These are phyloP conservation scores for Ypsolopha scabrella DNA, from an alignment of 2,888 invertebrate genomes.

Conservation along the genomic window DNA sequence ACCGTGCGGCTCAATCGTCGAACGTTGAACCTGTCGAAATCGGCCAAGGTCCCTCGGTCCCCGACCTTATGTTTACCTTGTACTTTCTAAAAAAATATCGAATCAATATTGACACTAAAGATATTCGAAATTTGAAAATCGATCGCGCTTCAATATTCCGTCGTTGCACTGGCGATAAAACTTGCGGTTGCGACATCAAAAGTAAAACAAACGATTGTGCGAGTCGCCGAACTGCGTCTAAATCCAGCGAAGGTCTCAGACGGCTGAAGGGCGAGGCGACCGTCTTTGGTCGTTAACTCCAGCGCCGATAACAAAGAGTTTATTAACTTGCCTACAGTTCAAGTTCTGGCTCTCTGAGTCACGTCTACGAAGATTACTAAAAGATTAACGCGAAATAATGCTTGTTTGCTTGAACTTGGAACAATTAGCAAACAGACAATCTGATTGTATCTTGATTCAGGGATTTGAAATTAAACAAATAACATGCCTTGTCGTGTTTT, in stretches of 20 bases:
- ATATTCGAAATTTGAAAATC: constrained; percentile 16
- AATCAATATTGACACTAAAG: constrained; percentile 11
- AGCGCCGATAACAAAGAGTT: constrained; percentile 60
- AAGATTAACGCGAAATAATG: not conserved
- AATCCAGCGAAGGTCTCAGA: constrained; percentile 64
- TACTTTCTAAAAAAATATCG: constrained; percentile 11
- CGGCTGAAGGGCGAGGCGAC: constrained; percentile 61
- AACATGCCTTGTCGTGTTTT: no score
- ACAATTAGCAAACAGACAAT: not conserved
- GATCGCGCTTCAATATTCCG: not conserved
- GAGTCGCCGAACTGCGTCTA: constrained; percentile 54
- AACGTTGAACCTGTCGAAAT: constrained; percentile 60
- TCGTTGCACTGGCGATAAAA: no score
- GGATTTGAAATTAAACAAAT: no score
- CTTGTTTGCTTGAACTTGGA: not conserved
- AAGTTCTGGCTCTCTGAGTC: constrained; percentile 50
- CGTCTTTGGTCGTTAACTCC: constrained; percentile 61
- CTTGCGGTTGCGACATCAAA: constrained; percentile 28
- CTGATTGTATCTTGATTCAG: no score
- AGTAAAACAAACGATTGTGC: constrained; percentile 38
- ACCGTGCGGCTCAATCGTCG: constrained; percentile 31
- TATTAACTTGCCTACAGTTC: constrained; percentile 31
- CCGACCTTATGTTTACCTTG: constrained; percentile 29
- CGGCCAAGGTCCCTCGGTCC: constrained; percentile 63
- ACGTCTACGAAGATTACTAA: constrained; percentile 19